Evolutionary conservation across 2,113 vertebrate species (phyloP), one percentile per base, ranked within the genome.

Genomic region (Zosterops japonicus): DNA sequence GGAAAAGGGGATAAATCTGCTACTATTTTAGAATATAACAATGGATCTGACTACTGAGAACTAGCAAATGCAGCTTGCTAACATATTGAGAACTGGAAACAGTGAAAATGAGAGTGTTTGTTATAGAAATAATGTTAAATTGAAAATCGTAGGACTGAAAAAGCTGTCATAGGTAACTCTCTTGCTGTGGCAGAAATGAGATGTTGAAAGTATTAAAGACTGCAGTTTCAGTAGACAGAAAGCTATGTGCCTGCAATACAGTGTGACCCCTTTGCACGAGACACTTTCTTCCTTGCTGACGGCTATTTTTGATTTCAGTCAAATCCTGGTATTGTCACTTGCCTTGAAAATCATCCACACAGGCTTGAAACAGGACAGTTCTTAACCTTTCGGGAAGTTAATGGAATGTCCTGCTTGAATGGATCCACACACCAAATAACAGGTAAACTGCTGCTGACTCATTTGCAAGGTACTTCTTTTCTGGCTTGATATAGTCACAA

Each of bases 321-420:
- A 84, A 98, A 98, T 96, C 98, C 98, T 93, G 99, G 99, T 39
- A 98, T 99, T 78, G 98, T 99, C 56, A 99, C 98, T 52, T 99
- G 99, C 94, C 98, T 99, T 98, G 99, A 99, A 97, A 99, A 98
- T 97, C 98, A 97, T 83, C 98, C 98, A 39, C 99, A 99, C 72
- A 99, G 99, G 65, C 98, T 99, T 44, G 98, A 99, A 97, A 99
- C 98, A 3, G 99, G 99, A 52, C 99, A 99, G 63, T 98, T 98
- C 50, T 96, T 99, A 94, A 97, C 98, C 60, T 99, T 99, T 92
- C 98, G 98, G 94, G 99, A 99, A 97, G 98, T 99, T 83, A 98
- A 99, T 55, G 99, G 99, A 94, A 99, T 99, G 99, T 96, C 93
- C 1, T 97, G 98, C 76, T 98, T 99, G 87, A 99, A 99, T 60